A percentile compares a stretch with the other conserved stretches of the same genome.
Conservation (phyloP, 2,888 invertebrate genomes). For the Camponotus fellah region DNA sequence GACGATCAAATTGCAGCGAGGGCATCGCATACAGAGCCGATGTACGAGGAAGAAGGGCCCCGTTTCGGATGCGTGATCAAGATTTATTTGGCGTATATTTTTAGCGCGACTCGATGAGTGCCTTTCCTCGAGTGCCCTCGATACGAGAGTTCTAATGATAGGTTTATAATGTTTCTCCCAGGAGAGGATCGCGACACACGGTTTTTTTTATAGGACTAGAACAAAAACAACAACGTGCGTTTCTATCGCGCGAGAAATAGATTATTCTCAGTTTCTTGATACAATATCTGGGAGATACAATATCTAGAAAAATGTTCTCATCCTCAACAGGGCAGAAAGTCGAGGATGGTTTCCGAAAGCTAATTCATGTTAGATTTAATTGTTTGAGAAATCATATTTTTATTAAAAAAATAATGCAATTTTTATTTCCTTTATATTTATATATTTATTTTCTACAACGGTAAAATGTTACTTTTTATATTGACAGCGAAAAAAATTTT, state of each 20-base stretch:
- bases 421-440: neutral
- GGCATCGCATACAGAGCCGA: slow-evolving; percentile 19
- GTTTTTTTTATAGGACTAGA: slow-evolving; percentile 3
- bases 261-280: neutral
- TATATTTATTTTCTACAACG: neutral
- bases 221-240: neutral
- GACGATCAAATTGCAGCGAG: slow-evolving; percentile 56
- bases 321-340: neutral
- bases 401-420: neutral
- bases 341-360: neutral
- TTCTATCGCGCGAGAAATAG: slow-evolving; percentile 3
- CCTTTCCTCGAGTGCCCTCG: slow-evolving; percentile 38
- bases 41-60: slow-evolving; percentile 3
- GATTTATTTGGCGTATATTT: slow-evolving; percentile 55
- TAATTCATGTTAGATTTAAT: neutral
- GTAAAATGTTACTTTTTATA: neutral
- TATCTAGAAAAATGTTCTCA: neutral
- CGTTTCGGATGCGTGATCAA: slow-evolving; percentile 47
- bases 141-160: slow-evolving; percentile 51
- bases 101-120: slow-evolving; percentile 43
- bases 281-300: neutral
- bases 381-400: neutral
- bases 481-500: neutral
- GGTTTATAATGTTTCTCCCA: slow-evolving; percentile 40
- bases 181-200: neutral